phyloP scores from a whole-genome alignment of 2,797 vertebrate genomes.

The Cacajao melanocephalus region DNA sequence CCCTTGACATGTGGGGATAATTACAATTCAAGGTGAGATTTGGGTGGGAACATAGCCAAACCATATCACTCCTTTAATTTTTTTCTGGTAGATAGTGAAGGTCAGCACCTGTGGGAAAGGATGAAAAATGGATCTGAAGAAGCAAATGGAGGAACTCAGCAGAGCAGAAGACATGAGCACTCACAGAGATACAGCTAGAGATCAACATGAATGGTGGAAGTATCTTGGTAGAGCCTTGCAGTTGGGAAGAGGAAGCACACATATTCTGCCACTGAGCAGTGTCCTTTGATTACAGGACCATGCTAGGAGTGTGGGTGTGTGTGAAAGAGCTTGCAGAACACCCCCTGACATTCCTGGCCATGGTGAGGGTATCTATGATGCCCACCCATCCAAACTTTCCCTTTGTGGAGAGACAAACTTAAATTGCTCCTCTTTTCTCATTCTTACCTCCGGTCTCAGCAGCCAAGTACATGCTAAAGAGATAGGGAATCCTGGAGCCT shows the following conservation, averaged over 20 bases:
- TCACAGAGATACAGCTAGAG: not conserved
- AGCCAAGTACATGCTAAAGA: not conserved
- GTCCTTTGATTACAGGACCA: not conserved
- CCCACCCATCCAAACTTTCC: not conserved
- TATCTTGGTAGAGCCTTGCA: not conserved
- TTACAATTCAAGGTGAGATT: not conserved
- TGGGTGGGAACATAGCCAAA: not conserved
- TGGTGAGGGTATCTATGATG: not conserved
- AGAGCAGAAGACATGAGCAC: not conserved
- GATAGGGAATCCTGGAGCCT: not conserved
- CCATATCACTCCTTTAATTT: not conserved
- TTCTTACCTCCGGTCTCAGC: not conserved
- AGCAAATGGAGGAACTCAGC: not conserved
- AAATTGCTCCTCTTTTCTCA: not conserved
- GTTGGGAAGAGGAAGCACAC: too few relatives aligned
- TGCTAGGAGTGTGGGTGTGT: not conserved
- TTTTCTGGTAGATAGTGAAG: not conserved
- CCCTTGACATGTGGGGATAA: not conserved
- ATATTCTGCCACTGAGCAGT: not conserved
- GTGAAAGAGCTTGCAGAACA: not conserved
- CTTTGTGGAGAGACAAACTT: not conserved
- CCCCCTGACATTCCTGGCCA: not conserved
- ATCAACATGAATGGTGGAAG: not conserved
- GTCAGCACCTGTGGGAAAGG: not conserved
- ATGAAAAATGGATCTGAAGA: not conserved